Conservation (phyloP, 2,113 vertebrate species). For the Gulo gulo region DNA sequence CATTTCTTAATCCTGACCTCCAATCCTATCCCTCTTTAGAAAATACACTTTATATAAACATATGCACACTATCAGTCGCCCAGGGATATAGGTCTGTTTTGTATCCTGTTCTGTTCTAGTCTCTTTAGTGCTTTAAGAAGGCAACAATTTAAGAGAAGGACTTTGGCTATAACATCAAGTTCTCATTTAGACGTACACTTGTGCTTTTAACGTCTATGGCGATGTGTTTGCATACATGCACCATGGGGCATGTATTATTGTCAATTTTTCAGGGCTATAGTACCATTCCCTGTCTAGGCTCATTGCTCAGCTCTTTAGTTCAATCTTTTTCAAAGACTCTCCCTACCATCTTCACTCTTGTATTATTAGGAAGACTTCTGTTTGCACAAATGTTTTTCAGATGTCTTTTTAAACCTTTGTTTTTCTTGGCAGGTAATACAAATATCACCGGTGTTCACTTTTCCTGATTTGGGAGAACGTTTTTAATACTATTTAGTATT, state of each 20-base stretch:
- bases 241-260: background rate
- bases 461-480: background rate
- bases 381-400: background rate
- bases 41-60: conserved; percentile 30
- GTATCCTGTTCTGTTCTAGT: background rate
- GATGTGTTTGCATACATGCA: background rate
- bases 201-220: background rate
- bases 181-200: background rate
- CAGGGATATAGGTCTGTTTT: background rate
- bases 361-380: background rate
- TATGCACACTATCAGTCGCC: background rate
- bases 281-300: background rate
- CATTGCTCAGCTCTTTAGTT: background rate
- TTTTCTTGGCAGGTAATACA: background rate
- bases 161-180: background rate
- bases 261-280: background rate
- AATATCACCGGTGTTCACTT: background rate
- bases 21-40: conserved; percentile 2
- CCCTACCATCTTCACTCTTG: background rate
- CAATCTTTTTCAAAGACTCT: background rate
- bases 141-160: background rate
- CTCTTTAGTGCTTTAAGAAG: background rate
- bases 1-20: conserved; percentile 32
- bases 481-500: background rate
- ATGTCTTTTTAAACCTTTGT: background rate